These are phyloP conservation scores for Atherinomorus stipes DNA, from an alignment of 2,113 vertebrate genomes.

Conservation along the genomic window DNA sequence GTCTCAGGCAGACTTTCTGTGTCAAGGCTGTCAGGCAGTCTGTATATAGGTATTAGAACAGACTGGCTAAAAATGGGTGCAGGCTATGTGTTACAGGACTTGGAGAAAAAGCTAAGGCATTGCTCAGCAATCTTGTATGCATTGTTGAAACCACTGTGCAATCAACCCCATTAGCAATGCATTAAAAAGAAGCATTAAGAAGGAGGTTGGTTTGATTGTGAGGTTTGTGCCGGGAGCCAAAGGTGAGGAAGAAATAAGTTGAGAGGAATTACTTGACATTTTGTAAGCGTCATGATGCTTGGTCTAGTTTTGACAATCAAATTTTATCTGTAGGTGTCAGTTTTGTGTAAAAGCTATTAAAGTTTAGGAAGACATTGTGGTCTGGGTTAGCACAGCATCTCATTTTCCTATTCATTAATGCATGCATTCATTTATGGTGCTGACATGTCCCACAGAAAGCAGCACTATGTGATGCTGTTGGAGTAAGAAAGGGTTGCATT, in stretches of 20 bases:
- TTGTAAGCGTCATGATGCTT: no score
- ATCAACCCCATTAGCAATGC: neutral
- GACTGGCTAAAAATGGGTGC: conserved; percentile 30
- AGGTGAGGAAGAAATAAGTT: neutral
- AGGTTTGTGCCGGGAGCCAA: neutral
- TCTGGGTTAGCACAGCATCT: no score
- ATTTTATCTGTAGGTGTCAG: no score
- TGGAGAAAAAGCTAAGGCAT: neutral
- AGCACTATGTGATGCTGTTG: neutral
- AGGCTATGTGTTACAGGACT: conserved; percentile 19
- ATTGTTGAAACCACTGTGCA: neutral
- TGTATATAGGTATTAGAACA: conserved; percentile 8
- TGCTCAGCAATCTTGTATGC: neutral
- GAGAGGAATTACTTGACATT: neutral
- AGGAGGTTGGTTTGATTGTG: neutral
- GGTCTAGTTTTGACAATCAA: no score
- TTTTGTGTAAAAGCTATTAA: no score
- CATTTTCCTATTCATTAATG: no score
- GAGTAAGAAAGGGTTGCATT: neutral
- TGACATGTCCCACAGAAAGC: no score
- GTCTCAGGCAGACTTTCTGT: conserved; percentile 35
- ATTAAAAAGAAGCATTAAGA: neutral
- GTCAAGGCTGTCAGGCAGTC: conserved; percentile 27
- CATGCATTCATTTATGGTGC: no score
- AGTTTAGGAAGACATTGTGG: no score